Evolutionary conservation across 2,888 invertebrate species (phyloP).

Genomic region (Cyclophora albipunctata): DNA sequence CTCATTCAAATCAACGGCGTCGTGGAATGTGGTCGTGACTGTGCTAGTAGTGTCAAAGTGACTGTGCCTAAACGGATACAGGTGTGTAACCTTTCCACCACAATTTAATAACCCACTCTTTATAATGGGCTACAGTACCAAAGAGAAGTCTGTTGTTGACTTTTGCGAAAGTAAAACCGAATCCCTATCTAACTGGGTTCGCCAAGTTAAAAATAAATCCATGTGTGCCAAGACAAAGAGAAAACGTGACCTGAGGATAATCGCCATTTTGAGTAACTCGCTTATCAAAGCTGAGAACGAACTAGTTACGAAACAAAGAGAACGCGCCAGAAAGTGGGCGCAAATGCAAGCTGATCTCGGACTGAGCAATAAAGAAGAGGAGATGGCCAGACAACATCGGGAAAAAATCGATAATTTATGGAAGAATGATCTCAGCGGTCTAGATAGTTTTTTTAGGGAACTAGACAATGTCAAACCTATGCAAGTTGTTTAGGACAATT

Average conservation of each 20-base stretch:
- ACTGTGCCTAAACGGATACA: constrained; percentile 64
- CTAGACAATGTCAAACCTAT: constrained; percentile 75
- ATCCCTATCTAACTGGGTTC: constrained; percentile 78
- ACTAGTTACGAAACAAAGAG: constrained; percentile 77
- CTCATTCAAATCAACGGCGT: constrained; percentile 36
- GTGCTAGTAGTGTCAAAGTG: constrained; percentile 48
- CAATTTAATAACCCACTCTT: constrained; percentile 45
- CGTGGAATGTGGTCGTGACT: constrained; percentile 45
- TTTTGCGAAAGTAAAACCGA: constrained; percentile 75
- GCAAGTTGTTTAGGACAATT: constrained; percentile 28
- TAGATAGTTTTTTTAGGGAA: constrained; percentile 80
- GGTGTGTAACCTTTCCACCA: constrained; percentile 64
- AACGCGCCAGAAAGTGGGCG: constrained; percentile 77
- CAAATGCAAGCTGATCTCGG: constrained; percentile 70
- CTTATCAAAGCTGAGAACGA: constrained; percentile 76
- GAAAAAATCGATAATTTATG: constrained; percentile 68
- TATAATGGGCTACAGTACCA: constrained; percentile 63
- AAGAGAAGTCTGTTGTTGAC: constrained; percentile 64
- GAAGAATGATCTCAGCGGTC: constrained; percentile 78
- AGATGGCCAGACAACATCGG: constrained; percentile 54
- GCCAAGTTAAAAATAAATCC: constrained; percentile 78
- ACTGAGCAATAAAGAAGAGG: constrained; percentile 62
- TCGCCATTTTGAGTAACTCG: constrained; percentile 78
- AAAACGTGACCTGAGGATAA: constrained; percentile 77
- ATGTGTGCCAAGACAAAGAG: constrained; percentile 71